Evolutionary conservation across 2,113 vertebrate species (phyloP), one percentile per base, ranked within the genome.

Genomic region (Corythoichthys haematopterus): DNA sequence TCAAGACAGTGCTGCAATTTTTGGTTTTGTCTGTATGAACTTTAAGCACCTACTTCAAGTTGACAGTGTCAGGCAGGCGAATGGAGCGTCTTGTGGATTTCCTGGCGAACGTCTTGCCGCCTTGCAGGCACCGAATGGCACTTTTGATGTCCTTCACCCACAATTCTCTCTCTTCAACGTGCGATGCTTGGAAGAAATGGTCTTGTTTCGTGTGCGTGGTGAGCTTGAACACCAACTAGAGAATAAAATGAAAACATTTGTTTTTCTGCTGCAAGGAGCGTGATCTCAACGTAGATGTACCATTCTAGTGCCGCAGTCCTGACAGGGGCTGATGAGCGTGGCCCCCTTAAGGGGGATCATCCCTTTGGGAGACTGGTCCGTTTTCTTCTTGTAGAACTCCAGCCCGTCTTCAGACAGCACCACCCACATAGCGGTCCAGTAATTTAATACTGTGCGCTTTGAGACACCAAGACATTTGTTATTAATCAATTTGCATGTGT

Each of bases 331-430:
- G 14, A 76, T 87, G 51, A 99, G 62, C 1, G 79, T 83, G 3
- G 94, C 93, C 82, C 91, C 94, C 79, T 95, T 98, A 4, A 99
- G 79, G 2, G 97, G 96, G 61, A 99, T 91, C 95, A 99, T 97
- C 64, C 95, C 97, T 90, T 98, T 98, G 37, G 97, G 94, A 56
- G 88, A 94, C 43, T 63, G 90, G 74, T 98, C 96, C 37, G 89
- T 92, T 87, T 98, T 98, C 85, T 94, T 93, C 80, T 98, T 98
- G 76, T 94, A 99, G 90, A 94, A 95, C 75, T 98, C 95, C 71
- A 99, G 76, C 36, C 90, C 95, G 16, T 99, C 97, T 66, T 99
- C 97, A 66, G 94, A 91, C 47, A 99, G 80, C 55, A 96, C 93
- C 0, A 95, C 93, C 97, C 97, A 99, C 90, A 96, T 90, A 0